Conservation (phyloP, 1,140 invertebrate species). For the Ceratina australensis region DNA sequence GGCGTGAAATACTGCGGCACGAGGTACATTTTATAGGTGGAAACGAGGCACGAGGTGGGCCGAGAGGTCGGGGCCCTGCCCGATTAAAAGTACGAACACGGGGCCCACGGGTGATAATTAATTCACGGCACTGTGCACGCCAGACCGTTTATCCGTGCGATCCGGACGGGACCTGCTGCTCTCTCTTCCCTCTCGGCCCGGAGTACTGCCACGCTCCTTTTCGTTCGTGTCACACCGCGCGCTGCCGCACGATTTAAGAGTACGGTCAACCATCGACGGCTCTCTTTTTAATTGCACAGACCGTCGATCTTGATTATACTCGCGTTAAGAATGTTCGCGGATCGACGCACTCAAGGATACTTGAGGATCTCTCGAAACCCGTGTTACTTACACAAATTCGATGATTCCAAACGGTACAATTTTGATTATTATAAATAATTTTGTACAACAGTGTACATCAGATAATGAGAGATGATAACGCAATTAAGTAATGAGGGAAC, state of each 20-base stretch:
- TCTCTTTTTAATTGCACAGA: conserved; percentile 61
- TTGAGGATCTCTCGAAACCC: neutral
- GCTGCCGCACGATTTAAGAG: conserved; percentile 43
- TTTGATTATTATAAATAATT: neutral
- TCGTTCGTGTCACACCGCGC: conserved; percentile 11
- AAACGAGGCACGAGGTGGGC: conserved; percentile 50
- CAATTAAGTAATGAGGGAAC: too few relatives aligned
- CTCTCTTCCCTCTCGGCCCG: conserved; percentile 30
- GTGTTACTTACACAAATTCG: too few relatives aligned
- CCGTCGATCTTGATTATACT: conserved; percentile 61
- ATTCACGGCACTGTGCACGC: conserved; percentile 63
- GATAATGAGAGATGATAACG: too few relatives aligned
- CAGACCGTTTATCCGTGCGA: conserved; percentile 55
- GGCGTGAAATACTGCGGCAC: conserved; percentile 69
- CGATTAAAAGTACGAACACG: conserved; percentile 64
- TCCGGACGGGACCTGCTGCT: conserved; percentile 40
- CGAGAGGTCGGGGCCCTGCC: conserved; percentile 49
- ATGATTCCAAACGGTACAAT: neutral
- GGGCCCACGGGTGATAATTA: conserved; percentile 67
- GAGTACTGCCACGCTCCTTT: neutral
- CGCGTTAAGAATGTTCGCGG: conserved; percentile 50
- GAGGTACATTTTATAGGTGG: conserved; percentile 61
- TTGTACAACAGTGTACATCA: too few relatives aligned
- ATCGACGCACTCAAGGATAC: conserved; percentile 33
- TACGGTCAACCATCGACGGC: conserved; percentile 49